A percentile compares a stretch with the other conserved stretches of the same genome.
Evolutionary conservation across 2,888 invertebrate genomes (phyloP).

Genomic region (Netelia melanura): DNA sequence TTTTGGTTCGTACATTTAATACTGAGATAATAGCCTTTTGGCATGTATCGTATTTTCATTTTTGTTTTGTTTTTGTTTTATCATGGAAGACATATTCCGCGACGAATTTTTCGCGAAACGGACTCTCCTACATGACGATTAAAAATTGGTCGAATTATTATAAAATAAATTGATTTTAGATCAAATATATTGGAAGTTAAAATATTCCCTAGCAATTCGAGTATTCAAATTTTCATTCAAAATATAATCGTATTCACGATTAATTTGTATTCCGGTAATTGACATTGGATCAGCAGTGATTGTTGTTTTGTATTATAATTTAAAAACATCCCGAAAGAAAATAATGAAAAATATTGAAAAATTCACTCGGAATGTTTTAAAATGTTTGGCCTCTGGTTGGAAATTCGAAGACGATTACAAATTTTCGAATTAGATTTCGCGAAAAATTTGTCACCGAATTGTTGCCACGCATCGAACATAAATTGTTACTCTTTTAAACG

Average conservation of each 20-base stretch:
- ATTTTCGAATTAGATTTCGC: not conserved
- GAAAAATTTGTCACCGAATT: constrained; percentile 34
- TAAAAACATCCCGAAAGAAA: too few species aligned
- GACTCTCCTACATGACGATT: too few species aligned
- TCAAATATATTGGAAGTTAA: too few species aligned
- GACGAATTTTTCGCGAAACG: constrained; percentile 1
- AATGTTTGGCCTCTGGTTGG: not conserved
- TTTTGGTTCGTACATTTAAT: constrained; percentile 3
- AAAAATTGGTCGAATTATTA: not conserved
- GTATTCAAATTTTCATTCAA: too few species aligned
- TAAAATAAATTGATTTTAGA: too few species aligned
- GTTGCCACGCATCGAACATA: not conserved
- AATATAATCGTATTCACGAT: too few species aligned
- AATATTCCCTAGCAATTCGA: too few species aligned
- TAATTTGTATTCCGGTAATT: too few species aligned
- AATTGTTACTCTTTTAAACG: not conserved
- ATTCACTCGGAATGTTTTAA: too few species aligned
- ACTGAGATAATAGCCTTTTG: constrained; percentile 6
- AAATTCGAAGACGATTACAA: not conserved
- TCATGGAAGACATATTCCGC: not conserved
- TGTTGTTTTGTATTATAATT: not conserved
- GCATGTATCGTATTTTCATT: not conserved
- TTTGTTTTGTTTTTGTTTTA: not conserved
- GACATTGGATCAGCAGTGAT: not conserved
- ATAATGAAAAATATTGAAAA: too few species aligned